Evolutionary conservation across 2,113 vertebrate species (phyloP), one percentile per base, ranked within the genome.

Genomic region (Hepsetus odoe): DNA sequence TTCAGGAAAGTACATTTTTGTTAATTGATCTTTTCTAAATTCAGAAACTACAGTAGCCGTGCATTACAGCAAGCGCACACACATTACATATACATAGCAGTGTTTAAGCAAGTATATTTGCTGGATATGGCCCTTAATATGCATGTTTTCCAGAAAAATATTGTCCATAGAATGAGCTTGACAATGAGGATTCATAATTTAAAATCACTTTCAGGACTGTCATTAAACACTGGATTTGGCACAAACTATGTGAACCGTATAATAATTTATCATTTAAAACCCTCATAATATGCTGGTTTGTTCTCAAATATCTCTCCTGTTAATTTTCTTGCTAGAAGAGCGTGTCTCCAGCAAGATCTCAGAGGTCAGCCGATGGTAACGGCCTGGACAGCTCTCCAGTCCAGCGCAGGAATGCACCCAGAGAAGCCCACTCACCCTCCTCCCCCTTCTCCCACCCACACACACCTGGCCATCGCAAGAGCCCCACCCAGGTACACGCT

Each of bases 361-460:
- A 73, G 12, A 79, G 72, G 46, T 64, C 82, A 10, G 68, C 81
- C 1, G 80, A 76, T 12, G 83, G 82, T 16, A 79, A 79, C 12
- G 72, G 80, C 10, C 8, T 74, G 51, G 74, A 42, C 35, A 61
- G 53, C 18, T 70, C 81, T 22, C 46, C 61, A 9, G 33, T 67
- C 2, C 74, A 28, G 18, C 49, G 80, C 40, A 82, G 77, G 62
- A 79, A 72, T n/a, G 56, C 72, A 0, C 79, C 76, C 64, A 74
- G 83, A 73, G 83, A 82, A 3, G 56, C 61, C 8, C 64, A 55
- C 22, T 77, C 80, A 0, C 71, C 80, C 4, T 68, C 80, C 14
- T 76, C 80, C 0, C 80, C 76, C 22, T 75, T 66, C 28, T 32
- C 76, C 7, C 67, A 72, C 30, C 65, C 80, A 0, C 80, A 65